These are phyloP conservation scores for Cyrtonyx montezumae DNA, from an alignment of 2,113 vertebrate species.

Conservation along the genomic window DNA sequence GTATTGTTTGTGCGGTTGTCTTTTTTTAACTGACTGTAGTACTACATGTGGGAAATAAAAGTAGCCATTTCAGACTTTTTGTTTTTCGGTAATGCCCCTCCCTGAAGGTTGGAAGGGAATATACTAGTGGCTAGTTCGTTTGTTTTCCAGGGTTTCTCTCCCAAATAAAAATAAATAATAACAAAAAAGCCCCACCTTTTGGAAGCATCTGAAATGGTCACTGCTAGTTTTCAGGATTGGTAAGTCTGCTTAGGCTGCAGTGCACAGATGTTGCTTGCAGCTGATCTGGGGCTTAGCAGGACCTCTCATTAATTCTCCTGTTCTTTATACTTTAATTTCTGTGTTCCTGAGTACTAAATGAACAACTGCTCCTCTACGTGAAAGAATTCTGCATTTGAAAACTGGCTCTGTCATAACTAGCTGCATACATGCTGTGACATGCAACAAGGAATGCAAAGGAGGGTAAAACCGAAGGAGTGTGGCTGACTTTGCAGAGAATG, in stretches of 20 bases:
- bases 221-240: rapidly evolving
- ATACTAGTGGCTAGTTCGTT: neutral
- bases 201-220: neutral
- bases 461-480: neutral
- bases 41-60: neutral
- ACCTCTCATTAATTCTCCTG: no score
- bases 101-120: neutral
- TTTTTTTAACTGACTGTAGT: neutral
- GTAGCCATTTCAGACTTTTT: neutral
- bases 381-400: neutral
- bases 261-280: neutral
- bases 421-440: neutral
- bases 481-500: neutral
- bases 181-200: neutral
- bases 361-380: neutral
- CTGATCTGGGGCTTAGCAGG: rapidly evolving
- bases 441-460: neutral
- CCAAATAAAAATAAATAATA: neutral
- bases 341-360: neutral
- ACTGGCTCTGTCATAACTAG: neutral
- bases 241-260: rapidly evolving
- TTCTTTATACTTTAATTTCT: rapidly evolving
- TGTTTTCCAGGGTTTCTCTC: neutral
- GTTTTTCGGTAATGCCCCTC: neutral
- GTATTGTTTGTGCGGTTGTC: neutral